Percentiles rank a stretch among this genome's conserved stretches.
Conservation (phyloP, 2,888 invertebrate species). For the Rhingia rostrata region DNA sequence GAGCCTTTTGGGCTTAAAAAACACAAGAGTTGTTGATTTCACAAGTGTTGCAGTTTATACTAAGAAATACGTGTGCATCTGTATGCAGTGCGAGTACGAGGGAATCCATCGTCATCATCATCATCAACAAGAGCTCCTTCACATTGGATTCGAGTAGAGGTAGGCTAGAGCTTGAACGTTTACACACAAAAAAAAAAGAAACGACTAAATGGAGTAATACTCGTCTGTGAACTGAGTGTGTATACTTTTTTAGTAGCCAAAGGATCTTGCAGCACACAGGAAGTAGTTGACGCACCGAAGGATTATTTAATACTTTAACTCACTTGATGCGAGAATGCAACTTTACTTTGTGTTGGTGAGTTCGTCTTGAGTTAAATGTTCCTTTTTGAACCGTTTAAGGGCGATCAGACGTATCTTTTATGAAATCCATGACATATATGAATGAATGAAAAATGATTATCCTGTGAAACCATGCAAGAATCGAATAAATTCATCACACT, state of each 20-base stretch:
- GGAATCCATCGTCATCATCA: slow-evolving; percentile 27
- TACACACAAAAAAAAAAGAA: background rate
- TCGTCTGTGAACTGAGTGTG: slow-evolving; percentile 12
- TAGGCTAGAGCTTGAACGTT: background rate
- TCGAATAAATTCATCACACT: slow-evolving; percentile 6
- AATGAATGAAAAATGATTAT: slow-evolving; percentile 17
- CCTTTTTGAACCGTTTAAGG: background rate
- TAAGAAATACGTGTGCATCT: slow-evolving; percentile 4
- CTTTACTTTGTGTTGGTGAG: background rate
- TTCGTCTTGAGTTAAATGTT: background rate
- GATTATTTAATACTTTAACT: slow-evolving; percentile 8
- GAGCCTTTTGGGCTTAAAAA: slow-evolving; percentile 31
- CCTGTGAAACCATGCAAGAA: slow-evolving; percentile 5
- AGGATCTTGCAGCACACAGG: background rate
- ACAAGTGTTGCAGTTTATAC: slow-evolving; percentile 27
- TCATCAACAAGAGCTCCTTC: background rate
- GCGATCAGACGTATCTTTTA: background rate
- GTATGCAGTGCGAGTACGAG: background rate
- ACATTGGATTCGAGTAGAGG: background rate
- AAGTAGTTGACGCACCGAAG: slow-evolving; percentile 2
- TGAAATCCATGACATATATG: background rate
- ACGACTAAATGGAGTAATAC: background rate
- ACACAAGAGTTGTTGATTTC: slow-evolving; percentile 27
- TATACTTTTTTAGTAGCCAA: background rate
- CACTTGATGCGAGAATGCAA: background rate